Evolutionary conservation across 2,797 vertebrate genomes (phyloP).

Genomic region (Molossus molossus): DNA sequence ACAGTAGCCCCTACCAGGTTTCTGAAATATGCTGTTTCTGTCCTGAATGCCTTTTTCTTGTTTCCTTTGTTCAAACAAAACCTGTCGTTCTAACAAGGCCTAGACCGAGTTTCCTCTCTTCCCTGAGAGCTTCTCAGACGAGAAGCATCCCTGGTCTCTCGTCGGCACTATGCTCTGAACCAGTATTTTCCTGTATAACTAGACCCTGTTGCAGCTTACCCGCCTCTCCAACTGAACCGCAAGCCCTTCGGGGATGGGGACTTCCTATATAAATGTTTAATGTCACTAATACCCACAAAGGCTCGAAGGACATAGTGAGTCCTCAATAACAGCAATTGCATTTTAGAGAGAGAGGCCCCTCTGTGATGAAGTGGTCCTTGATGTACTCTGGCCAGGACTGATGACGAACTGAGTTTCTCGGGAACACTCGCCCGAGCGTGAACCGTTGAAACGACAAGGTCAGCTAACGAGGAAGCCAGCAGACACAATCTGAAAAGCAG

Average conservation of each 20-base stretch:
- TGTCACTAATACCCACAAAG: neutral
- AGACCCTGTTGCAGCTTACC: neutral
- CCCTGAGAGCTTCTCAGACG: neutral
- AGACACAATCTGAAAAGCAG: constrained; percentile 54
- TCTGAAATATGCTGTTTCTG: neutral
- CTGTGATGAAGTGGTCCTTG: neutral
- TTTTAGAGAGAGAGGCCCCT: neutral
- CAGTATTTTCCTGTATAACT: neutral
- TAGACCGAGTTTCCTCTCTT: neutral
- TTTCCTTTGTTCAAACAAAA: neutral
- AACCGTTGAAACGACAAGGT: constrained; percentile 75
- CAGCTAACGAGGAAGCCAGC: constrained; percentile 56
- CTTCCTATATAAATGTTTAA: constrained; percentile 23
- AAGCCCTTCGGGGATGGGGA: neutral
- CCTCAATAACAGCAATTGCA: neutral
- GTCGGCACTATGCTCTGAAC: neutral
- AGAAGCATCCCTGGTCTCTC: neutral
- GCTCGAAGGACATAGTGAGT: neutral
- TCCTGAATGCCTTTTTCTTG: neutral
- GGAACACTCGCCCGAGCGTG: constrained; percentile 1
- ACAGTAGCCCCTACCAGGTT: neutral
- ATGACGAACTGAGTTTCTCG: constrained; percentile 54
- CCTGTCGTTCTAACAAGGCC: neutral
- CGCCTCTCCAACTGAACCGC: neutral
- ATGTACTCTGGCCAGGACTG: neutral